Base-by-base conservation (phyloP, 2,113 vertebrate genomes). In the Ornithorhynchus anatinus region DNA sequence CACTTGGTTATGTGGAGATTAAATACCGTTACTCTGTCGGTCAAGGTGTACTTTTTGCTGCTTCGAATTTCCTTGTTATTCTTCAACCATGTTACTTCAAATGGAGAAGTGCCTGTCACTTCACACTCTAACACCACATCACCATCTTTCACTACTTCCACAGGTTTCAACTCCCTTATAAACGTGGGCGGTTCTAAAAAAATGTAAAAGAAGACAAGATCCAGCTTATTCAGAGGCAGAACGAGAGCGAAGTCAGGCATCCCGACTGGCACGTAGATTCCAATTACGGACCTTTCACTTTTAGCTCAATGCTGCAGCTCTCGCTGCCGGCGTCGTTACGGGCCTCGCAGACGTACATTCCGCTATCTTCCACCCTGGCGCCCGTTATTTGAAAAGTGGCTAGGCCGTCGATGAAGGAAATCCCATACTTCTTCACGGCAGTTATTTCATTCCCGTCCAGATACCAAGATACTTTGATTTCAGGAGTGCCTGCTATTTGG, bases 281-380 rank as follows among this genome's bases (percentile, higher is more conserved):
- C 60, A 5, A 38, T 36, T 72, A 96, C 97, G 20, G 87, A 99
- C 98, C 98, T 99, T 98, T 99, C 37, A 99, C 97, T 92, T 93
- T 97, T 48, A 99, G 89, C 52, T 99, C 96, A 87, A 96, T 60
- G 81, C 94, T 98, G 92, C 97, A 99, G 92, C 96, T 98, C 39
- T 97, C 96, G 2, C 95, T 97, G 68, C 98, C 98, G 1, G 97
- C 98, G 8, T 99, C 96, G 67, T 99, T 99, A n/a, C 90, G 95
- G 70, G 97, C 97, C 89, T 99, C 97, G 27, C 98, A 99, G 82
- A 96, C 95, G 31, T 97, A 99, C 48, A 92, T 92, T 4, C 97
- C 98, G 35, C 95, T 94, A 16, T 99, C 96, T 70, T 92, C 95
- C 64, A 92, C 81, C 45, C 92, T 93, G 59, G 95, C 87, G 38